Evolutionary conservation across 2,888 invertebrate genomes (phyloP).

Genomic region (Pseudococcus viburni): DNA sequence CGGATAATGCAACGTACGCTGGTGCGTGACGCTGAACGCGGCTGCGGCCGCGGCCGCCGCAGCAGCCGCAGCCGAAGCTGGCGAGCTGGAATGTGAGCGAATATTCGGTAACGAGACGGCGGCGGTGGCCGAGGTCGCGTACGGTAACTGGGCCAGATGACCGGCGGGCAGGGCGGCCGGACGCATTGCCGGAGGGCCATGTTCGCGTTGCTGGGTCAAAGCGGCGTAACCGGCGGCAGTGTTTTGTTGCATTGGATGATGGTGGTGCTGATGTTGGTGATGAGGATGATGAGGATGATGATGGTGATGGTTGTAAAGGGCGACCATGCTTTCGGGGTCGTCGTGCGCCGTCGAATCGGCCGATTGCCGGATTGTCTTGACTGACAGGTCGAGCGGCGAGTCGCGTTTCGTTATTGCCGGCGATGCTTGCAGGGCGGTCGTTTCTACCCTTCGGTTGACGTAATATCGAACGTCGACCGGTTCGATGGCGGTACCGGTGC

Average conservation of each 20-base stretch:
- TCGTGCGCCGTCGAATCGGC: conserved; percentile 83
- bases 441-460: conserved; percentile 46
- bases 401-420: conserved; percentile 75
- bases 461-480: conserved; percentile 55
- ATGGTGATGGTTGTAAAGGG: conserved; percentile 63
- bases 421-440: conserved; percentile 32
- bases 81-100: conserved; percentile 41
- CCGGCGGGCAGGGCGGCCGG: conserved; percentile 65
- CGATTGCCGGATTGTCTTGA: conserved; percentile 89
- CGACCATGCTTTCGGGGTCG: conserved; percentile 70
- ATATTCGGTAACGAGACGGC: conserved; percentile 8
- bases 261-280: not conserved
- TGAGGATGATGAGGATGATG: conserved; percentile 68
- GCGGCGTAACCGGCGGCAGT: not conserved
- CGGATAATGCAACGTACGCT: not conserved
- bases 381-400: conserved; percentile 89
- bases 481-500: not conserved
- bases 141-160: conserved; percentile 64
- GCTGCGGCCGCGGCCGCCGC: conserved; percentile 48
- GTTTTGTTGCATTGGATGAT: conserved; percentile 28
- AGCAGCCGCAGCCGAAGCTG: conserved; percentile 52
- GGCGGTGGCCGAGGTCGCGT: conserved; percentile 30
- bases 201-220: not conserved
- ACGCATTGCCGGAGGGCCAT: conserved; percentile 66
- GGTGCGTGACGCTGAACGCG: conserved; percentile 59